Conservation (phyloP, 2,113 vertebrate genomes). For the Arenaria interpres region DNA sequence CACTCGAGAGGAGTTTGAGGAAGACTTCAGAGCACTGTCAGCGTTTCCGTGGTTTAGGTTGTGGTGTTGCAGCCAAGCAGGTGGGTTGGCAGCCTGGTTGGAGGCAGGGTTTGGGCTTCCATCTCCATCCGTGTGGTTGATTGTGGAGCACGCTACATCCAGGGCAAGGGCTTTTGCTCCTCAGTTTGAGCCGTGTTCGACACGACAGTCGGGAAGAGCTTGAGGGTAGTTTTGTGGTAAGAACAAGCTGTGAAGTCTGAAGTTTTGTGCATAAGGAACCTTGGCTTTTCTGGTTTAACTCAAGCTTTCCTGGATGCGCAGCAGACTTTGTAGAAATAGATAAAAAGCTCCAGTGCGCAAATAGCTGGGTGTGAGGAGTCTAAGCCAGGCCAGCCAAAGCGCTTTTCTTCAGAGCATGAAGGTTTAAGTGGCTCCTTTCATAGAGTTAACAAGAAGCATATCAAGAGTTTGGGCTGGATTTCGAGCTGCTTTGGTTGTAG, state of each 20-base stretch:
- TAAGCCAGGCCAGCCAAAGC: neutral
- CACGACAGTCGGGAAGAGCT: neutral
- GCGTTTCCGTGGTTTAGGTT: neutral
- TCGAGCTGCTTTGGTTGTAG: neutral
- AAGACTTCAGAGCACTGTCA: neutral
- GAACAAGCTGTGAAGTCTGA: neutral
- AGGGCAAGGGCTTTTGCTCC: neutral
- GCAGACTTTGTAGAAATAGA: neutral
- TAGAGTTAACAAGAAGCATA: neutral
- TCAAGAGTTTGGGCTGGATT: neutral
- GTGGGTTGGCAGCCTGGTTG: neutral
- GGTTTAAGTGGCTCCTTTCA: neutral
- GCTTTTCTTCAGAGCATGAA: neutral
- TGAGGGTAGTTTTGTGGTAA: neutral
- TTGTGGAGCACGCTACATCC: too few species aligned
- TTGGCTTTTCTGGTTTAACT: neutral
- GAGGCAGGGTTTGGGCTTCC: neutral
- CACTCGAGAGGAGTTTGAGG: neutral
- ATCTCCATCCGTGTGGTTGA: accelerated
- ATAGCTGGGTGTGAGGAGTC: neutral
- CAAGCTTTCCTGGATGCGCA: neutral
- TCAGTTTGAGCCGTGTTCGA: neutral
- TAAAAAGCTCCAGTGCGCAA: neutral
- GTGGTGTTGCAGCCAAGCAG: neutral
- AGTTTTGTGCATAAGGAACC: neutral